phyloP scores from a whole-genome alignment of 2,113 vertebrate genomes.

The Fulmarus glacialis region DNA sequence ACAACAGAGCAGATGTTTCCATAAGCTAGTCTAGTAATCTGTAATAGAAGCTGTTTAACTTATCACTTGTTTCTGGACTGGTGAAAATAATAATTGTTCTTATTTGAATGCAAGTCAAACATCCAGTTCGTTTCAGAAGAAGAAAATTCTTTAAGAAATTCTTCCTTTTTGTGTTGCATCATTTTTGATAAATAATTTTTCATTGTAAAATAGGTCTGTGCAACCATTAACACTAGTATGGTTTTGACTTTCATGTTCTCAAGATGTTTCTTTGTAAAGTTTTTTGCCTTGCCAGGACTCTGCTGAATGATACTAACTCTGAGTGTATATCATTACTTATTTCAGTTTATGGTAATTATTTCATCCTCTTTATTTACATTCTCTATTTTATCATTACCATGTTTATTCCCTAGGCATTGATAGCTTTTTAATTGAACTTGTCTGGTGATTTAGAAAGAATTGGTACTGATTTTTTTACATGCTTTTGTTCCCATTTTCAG shows the following conservation, averaged over 20 bases:
- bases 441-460: neutral
- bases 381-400: neutral
- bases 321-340: neutral
- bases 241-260: neutral
- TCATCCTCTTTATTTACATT: neutral
- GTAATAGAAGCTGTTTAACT: neutral
- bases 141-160: neutral
- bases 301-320: neutral
- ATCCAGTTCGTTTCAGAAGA: neutral
- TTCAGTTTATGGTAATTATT: neutral
- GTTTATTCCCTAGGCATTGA: neutral
- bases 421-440: neutral
- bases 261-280: neutral
- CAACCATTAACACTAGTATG: neutral
- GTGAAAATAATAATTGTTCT: neutral
- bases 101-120: neutral
- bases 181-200: neutral
- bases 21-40: neutral
- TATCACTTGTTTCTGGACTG: neutral
- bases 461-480: neutral
- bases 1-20: neutral
- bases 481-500: slow-evolving; percentile 46
- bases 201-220: neutral
- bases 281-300: neutral
- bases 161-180: neutral